Evolutionary conservation across 2,113 vertebrate genomes (phyloP), one percentile per base, ranked within the genome.

Genomic region (Zapus hudsonius): DNA sequence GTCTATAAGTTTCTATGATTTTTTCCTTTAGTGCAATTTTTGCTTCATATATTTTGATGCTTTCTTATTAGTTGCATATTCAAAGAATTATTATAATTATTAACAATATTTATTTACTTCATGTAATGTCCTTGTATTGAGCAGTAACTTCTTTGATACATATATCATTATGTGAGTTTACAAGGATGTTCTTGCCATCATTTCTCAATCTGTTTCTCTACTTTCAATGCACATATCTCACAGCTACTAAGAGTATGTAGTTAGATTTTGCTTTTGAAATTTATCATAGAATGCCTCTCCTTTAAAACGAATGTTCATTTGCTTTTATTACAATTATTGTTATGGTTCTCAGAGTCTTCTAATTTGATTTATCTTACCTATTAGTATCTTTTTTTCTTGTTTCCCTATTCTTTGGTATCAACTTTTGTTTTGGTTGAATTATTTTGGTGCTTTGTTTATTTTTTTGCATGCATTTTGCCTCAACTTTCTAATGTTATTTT

Each of bases 351-450:
- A 66, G 73, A 91, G 11, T 75, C 42, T 86, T 23, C 29, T 52
- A 9, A 69, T 29, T 78, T 89, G 27, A 33, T 27, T 52, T 59
- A 55, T 19, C 17, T 33, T 61, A 63, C 80, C 12, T 72, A 66
- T 66, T 89, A 64, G 1, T 84, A 66, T 72, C 5, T 44, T 42
- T 75, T 70, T 23, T 61, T 74, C 79, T 63, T 63, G 9, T 83
- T 74, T 5, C 3, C 75, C 19, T 80, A 1, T 59, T 67, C 19
- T 93, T 87, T 89, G 20, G 80, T 74, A 31, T 61, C 31, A 55
- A 47, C 13, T 91, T 93, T 64, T 61, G 27, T 36, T 38, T 90
- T 95, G 82, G 80, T 79, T 84, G 23, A 76, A 38, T 57, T 64
- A 87, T 55, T 64, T 90, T 76, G 73, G 25, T 63, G 23, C 29